phyloP scores from a whole-genome alignment of 2,113 vertebrate genomes.

The Zeus faber region DNA sequence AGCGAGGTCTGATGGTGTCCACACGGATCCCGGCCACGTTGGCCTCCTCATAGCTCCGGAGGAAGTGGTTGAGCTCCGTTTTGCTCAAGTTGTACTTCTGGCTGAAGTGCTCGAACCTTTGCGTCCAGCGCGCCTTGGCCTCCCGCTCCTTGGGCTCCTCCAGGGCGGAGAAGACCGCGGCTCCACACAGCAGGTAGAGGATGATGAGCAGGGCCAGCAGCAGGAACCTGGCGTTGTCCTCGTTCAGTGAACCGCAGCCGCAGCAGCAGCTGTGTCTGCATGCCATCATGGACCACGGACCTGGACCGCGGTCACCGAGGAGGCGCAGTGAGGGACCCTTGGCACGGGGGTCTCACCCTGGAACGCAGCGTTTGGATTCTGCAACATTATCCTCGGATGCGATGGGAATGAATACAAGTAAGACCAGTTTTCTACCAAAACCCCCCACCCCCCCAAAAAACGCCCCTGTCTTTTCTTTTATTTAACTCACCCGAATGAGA shows the following conservation, averaged over 20 bases:
- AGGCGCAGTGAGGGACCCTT: slow-evolving; percentile 26
- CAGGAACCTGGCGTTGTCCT: slow-evolving; percentile 91
- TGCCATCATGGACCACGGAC: slow-evolving; percentile 89
- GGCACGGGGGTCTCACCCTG: slow-evolving; percentile 36
- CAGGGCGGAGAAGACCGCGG: slow-evolving; percentile 93
- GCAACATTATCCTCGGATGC: too few species aligned
- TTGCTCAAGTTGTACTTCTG: slow-evolving; percentile 85
- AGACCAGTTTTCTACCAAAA: too few species aligned
- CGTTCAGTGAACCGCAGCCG: slow-evolving; percentile 78
- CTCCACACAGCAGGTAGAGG: slow-evolving; percentile 89
- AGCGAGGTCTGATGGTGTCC: slow-evolving; percentile 83
- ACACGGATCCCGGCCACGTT: slow-evolving; percentile 86
- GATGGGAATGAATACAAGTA: too few species aligned
- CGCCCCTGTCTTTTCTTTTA: too few species aligned
- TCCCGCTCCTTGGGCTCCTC: slow-evolving; percentile 87
- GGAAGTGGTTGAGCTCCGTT: slow-evolving; percentile 81
- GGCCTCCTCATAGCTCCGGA: slow-evolving; percentile 88
- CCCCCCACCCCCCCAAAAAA: too few species aligned
- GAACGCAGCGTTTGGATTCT: background rate
- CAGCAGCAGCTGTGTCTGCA: slow-evolving; percentile 78
- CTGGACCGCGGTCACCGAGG: slow-evolving; percentile 31
- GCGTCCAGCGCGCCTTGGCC: slow-evolving; percentile 85
- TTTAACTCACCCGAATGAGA: too few species aligned
- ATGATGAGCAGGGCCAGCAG: slow-evolving; percentile 86
- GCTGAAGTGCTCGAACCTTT: slow-evolving; percentile 85